Conservation (phyloP, 2,113 vertebrate genomes). For the Heterotis niloticus region DNA sequence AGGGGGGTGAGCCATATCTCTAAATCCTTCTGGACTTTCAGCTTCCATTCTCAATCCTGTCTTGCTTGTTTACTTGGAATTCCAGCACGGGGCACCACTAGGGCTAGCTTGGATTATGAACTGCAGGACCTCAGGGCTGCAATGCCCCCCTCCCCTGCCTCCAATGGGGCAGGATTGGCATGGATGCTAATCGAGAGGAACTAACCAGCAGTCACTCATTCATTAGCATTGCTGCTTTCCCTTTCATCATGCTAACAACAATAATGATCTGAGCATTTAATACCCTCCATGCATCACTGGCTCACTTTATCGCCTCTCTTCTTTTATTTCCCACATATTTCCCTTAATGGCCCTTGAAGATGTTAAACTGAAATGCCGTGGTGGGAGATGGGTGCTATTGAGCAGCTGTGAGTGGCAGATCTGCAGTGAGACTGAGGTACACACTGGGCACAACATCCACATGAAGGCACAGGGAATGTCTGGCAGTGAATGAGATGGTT, state of each 20-base stretch:
- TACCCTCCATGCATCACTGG: constrained; percentile 45
- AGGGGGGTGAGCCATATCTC: too few relatives aligned
- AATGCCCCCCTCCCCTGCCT: neutral
- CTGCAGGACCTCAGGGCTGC: too few relatives aligned
- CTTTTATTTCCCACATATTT: constrained; percentile 44
- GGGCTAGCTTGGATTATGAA: too few relatives aligned
- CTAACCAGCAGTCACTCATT: constrained; percentile 41
- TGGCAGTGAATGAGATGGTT: too few relatives aligned
- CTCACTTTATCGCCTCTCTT: constrained; percentile 46
- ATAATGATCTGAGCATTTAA: constrained; percentile 63
- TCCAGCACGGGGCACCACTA: too few relatives aligned
- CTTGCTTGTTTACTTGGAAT: too few relatives aligned
- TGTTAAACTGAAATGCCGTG: constrained; percentile 45
- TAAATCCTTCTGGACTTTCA: too few relatives aligned
- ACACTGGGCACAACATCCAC: too few relatives aligned
- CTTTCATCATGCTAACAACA: constrained; percentile 50
- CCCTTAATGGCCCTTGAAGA: constrained; percentile 51
- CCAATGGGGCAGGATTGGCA: constrained; percentile 14
- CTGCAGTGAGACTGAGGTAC: neutral
- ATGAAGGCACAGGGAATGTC: too few relatives aligned
- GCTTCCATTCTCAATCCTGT: too few relatives aligned
- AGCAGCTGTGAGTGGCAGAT: constrained; percentile 12
- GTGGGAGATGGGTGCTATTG: neutral
- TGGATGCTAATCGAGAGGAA: constrained; percentile 44
- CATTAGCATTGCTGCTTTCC: constrained; percentile 48